Evolutionary conservation across 1,140 invertebrate genomes (phyloP), one percentile per base, ranked within the genome.

Genomic region (Tetragnatha versicolor): DNA sequence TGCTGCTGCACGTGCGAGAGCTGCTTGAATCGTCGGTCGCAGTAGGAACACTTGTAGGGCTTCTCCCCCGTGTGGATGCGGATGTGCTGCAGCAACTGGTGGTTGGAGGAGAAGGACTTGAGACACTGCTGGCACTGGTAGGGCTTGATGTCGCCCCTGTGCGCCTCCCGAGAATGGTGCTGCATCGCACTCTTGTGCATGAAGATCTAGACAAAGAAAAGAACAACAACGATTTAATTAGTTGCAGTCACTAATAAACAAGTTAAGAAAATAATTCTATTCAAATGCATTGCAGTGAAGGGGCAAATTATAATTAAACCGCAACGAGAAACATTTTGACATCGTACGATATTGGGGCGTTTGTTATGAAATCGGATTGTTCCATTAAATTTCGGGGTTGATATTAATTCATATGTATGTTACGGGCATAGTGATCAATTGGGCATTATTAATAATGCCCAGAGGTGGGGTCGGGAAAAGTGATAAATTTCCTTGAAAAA

Each of bases 41-140:
- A 97, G 88, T 96, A 97, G 83, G 93, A 94, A 89, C 95, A 97
- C 88, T 96, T 96, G 89, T 97, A 97, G 0, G 94, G 95, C 86
- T 97, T 97, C 86, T 97, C 94, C 49, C 94, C 94, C 29, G 94
- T 95, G 86, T 97, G 95, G 58, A 97, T 94, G 83, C 93, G 89
- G 83, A 95, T 96, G 86, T 98, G 96, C 88, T 98, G 96, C 9
- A 96, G 94, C 81, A 98, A 90, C 87, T 98, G 96, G 85, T 98
- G 96, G 86, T 97, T 97, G 84, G 94, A 96, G 84, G 93, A 94
- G 89, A 98, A 98, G 80, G 93, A 94, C 86, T 98, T 98, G 84
- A 96, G 91, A 89, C 96, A 98, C 87, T 97, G 95, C 87, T 97
- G 94, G 89, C 96, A 98, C 87, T 97, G 94, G 87, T 98, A 96